A percentile compares a stretch with the other conserved stretches of the same genome.
phyloP scores from a whole-genome alignment of 2,888 invertebrate genomes.

The Sarcophaga subvicina region DNA sequence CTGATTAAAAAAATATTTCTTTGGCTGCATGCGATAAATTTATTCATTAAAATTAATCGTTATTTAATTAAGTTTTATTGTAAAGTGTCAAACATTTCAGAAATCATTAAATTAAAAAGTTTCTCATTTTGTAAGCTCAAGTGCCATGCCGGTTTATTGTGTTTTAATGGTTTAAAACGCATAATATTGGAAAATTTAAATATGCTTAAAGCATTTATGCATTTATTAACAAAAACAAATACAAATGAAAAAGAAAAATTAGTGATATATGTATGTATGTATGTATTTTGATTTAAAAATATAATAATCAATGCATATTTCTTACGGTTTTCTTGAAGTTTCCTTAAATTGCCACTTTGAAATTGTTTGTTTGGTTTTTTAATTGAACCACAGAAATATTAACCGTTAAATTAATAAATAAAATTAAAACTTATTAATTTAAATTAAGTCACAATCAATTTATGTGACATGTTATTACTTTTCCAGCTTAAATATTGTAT shows the following conservation, averaged over 20 bases:
- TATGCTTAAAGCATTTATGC: too few species aligned
- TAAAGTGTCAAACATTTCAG: constrained; percentile 56
- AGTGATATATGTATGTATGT: too few species aligned
- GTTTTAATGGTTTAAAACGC: too few species aligned
- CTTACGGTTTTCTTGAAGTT: too few species aligned
- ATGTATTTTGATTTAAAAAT: too few species aligned
- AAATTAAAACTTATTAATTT: constrained; percentile 55
- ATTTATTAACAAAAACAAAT: too few species aligned
- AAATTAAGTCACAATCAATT: constrained; percentile 60
- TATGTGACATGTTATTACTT: constrained; percentile 50
- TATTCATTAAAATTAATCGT: constrained; percentile 51
- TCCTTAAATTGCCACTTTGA: constrained; percentile 4
- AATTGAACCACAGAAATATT: constrained; percentile 16
- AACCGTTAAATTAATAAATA: constrained; percentile 48
- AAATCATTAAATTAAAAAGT: constrained; percentile 35
- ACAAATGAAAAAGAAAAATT: too few species aligned
- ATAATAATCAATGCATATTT: too few species aligned
- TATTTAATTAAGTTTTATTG: constrained; percentile 67
- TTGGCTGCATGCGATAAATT: constrained; percentile 7
- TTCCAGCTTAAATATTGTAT: constrained; percentile 22
- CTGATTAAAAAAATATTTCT: not conserved
- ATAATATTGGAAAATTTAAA: not conserved
- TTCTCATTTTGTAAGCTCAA: too few species aligned
- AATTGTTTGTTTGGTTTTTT: constrained; percentile 10
- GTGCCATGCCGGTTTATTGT: too few species aligned